phyloP scores from a whole-genome alignment of 1,140 invertebrate genomes.

The Bombus sylvicola region DNA sequence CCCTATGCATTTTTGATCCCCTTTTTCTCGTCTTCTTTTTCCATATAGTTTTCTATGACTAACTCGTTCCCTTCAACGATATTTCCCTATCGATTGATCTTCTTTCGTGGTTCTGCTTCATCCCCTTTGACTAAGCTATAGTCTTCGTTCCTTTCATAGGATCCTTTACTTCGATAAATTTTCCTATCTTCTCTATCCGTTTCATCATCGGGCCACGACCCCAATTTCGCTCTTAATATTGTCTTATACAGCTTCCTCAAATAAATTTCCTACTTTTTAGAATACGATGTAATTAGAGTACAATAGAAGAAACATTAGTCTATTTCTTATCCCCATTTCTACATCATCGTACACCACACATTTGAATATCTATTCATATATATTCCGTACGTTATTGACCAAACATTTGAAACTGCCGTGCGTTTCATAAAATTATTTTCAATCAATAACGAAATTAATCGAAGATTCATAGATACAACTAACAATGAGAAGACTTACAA shows the following conservation, averaged over 20 bases:
- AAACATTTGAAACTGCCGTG: too few relatives aligned
- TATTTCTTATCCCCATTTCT: too few relatives aligned
- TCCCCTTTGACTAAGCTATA: conserved; percentile 55
- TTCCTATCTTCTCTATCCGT: not conserved
- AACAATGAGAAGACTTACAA: too few relatives aligned
- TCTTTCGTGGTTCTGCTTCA: conserved; percentile 66
- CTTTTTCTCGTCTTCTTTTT: conserved; percentile 63
- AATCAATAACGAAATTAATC: too few relatives aligned
- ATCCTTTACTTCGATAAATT: conserved; percentile 9
- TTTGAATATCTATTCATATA: too few relatives aligned
- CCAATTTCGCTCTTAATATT: not conserved
- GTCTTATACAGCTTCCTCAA: not conserved
- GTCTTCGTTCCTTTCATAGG: conserved; percentile 26
- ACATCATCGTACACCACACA: too few relatives aligned
- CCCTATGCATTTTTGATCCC: conserved; percentile 78
- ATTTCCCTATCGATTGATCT: conserved; percentile 82
- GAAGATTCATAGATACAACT: too few relatives aligned
- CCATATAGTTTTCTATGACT: conserved; percentile 40
- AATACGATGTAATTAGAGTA: not conserved
- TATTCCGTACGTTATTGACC: too few relatives aligned
- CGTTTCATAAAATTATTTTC: too few relatives aligned
- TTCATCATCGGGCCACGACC: too few relatives aligned
- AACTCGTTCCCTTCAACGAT: conserved; percentile 73
- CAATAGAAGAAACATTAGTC: too few relatives aligned
- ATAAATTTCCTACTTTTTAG: not conserved